Evolutionary conservation across 30 jellyfish, hydroid and myxozoan species (phyloP).

Genomic region (Hydractinia symbiolongicarpus): DNA sequence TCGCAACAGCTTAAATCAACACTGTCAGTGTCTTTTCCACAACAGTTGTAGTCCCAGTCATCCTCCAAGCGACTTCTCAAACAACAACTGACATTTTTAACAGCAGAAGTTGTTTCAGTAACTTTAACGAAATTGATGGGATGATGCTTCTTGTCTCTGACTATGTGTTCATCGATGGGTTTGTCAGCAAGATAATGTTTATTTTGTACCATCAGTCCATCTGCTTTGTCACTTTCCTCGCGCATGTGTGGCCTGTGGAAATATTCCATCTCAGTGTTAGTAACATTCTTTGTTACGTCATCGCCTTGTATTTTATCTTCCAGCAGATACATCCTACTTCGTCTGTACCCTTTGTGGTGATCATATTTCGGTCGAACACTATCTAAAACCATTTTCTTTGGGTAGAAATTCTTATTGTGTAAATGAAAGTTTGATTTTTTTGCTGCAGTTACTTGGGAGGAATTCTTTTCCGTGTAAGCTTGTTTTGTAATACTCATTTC

Average conservation of each 20-base stretch:
- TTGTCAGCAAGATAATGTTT: neutral
- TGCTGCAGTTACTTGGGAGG: neutral
- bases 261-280: neutral
- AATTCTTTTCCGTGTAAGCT: neutral
- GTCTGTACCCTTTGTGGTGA: conserved; percentile 11
- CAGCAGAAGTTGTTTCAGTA: conserved; percentile 6
- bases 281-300: conserved; percentile 1
- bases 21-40: conserved; percentile 19
- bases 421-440: conserved; percentile 21
- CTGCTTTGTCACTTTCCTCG: neutral
- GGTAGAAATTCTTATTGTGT: conserved; percentile 24
- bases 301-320: neutral
- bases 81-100: conserved; percentile 20
- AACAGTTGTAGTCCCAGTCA: conserved; percentile 30
- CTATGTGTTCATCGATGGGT: neutral
- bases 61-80: conserved; percentile 25
- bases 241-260: conserved; percentile 3
- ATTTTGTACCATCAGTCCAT: conserved; percentile 1
- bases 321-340: neutral
- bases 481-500: neutral
- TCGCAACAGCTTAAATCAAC: conserved; percentile 25
- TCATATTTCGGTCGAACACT: conserved; percentile 25
- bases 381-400: conserved; percentile 42
- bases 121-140: conserved; percentile 28
- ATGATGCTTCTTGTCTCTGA: conserved; percentile 4